Base-by-base conservation (phyloP, 2,888 invertebrate species). In the Oscheius myriophilus region DNA sequence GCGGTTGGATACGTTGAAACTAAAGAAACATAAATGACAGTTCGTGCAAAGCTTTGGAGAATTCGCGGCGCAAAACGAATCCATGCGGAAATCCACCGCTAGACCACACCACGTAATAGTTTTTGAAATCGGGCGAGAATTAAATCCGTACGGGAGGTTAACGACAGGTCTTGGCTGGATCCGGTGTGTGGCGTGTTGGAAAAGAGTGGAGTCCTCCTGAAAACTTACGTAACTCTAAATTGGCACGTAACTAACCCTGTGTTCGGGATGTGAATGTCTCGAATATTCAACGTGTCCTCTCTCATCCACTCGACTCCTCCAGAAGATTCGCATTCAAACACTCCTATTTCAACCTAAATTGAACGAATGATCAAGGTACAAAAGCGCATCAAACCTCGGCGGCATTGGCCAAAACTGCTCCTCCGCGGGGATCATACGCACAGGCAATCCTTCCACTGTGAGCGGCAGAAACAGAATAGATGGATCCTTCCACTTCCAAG, bases 301-400 rank as follows among this genome's bases (percentile, higher is more conserved):
- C 77, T 72, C 26, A 82, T 67, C 85, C 85, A 85, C 69, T 85
- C 85, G 4, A 85, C 82, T n/a, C 85, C 85, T 58, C 95, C 98
- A 7, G 96, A 96, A 77, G 96, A 96, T 89, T 98, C 98, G 87
- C 98, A 99, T 87, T 98, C 98, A 89, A 96, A 97, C 76, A 98
- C 96, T 53, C 95, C 94, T 9, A 98, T 95, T 88, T 84, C 75
- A 12, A 85, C 54, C 54, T 75, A 54, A 45, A 64, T 54, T 14
- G 9, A 6, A 12, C 4, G 33, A 3, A 41, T 42, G 25, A 23
- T 14, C 7, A 63, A 25, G 23, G 45, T 21, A 64, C 39, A 14
- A 6, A 11, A 26, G 16, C 16, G n/a, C 21, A 11, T 2, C 49
- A 23, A 9, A 66, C 66, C 52, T 57, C 42, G 12, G 70, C 45